Evolutionary conservation across 64 coral and sea anemone species (phyloP), one percentile per base, ranked within the genome.

Genomic region (Montipora sp.): DNA sequence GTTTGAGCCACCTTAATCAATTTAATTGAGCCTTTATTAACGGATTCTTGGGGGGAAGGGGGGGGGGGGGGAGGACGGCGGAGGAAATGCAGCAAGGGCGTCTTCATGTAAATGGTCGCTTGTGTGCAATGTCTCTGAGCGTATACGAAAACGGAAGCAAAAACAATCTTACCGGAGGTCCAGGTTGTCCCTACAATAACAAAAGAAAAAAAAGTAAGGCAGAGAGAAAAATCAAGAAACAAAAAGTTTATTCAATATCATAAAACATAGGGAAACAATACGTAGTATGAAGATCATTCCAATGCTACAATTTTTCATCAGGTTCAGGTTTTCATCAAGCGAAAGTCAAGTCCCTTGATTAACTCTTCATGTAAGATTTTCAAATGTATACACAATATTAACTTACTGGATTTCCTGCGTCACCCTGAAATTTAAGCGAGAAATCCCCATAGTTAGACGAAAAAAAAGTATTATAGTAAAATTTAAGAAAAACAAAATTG

Each of bases 101-200:
- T 36, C 27, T 36, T 36, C 27, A 36, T 36, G 11, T 8, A 63
- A 63, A 63, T 63, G 59, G 59, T 14, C 10, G 10, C 59, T 63
- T 63, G 18, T 24, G 2, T 53, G 16, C 68, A 13, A 3, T 16
- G 16, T 49, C 49, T 12, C 10, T 79, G 19, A 10, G 22, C 36
- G 18, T 48, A 8, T 19, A n/a, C 18, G 11, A 80, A 68, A 49
- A 15, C 15, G 63, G 27, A 65, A 20, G 50, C 10, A 4, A 49
- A 80, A 50, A 45, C n/a, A 55, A 78, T 79, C 87, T 93, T 93
- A 96, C 95, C 73, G 95, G 95, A 65, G 96, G 96, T 80, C 96
- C 96, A 20, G 90, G 89, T 51, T 92, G 84, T 94, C 96, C 96
- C 95, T 97, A 46, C 49, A 71, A 69, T 48, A 63, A 16, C 59